phyloP scores from a whole-genome alignment of 2,797 vertebrate species.

The Chelidonichthys spinosus region DNA sequence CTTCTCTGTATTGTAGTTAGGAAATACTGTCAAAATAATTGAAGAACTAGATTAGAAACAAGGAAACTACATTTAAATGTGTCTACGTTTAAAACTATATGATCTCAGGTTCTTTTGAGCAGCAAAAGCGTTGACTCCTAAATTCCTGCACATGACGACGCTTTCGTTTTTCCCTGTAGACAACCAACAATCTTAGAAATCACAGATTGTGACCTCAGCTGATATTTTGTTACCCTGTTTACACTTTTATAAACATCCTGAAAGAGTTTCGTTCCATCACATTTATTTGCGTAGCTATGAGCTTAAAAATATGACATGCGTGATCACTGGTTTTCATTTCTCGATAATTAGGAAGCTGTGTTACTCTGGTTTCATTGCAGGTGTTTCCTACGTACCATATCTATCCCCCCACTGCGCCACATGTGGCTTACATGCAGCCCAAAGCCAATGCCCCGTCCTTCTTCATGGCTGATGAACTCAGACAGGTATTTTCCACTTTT shows the following conservation, averaged over 20 bases:
- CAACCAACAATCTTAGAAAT: background rate
- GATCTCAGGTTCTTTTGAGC: background rate
- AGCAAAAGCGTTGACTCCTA: background rate
- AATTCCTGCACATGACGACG: background rate
- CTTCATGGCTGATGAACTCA: constrained; percentile 98
- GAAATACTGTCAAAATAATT: background rate
- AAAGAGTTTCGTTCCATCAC: constrained; percentile 5
- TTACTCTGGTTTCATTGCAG: constrained; percentile 80
- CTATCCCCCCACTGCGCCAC: constrained; percentile 96
- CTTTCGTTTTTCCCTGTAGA: background rate
- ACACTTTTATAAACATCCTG: too few relatives aligned
- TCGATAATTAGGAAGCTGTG: constrained; percentile 69
- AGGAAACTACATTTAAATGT: background rate
- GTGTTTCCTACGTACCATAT: constrained; percentile 99
- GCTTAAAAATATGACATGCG: background rate
- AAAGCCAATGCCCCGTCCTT: constrained; percentile 99
- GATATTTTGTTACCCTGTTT: background rate
- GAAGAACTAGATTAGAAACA: background rate
- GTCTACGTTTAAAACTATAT: background rate
- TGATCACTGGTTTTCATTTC: constrained; percentile 65
- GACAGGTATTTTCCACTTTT: constrained; percentile 88
- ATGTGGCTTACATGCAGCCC: constrained; percentile 99
- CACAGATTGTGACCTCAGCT: background rate
- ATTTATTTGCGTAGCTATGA: background rate
- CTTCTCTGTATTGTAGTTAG: background rate